Base-by-base conservation (phyloP, 2,113 vertebrate genomes). In the Bos indicus region DNA sequence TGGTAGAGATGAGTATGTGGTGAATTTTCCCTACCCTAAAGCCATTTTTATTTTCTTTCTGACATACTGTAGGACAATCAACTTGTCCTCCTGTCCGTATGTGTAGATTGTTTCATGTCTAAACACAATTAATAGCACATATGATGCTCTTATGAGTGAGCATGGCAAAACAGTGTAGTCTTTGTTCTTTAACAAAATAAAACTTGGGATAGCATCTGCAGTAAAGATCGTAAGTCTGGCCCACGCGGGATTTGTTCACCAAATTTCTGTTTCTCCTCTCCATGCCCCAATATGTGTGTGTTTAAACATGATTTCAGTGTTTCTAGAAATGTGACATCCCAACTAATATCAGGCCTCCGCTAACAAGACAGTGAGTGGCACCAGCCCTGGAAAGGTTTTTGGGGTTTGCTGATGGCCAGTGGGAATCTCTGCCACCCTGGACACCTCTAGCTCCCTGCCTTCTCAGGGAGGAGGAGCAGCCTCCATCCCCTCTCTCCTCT, bases 381-480 rank as follows among this genome's bases (percentile, higher is more conserved):
- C 1, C 11, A 2, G 19, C 40, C 7, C 21, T 36, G 40, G 43
- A 62, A 77, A 52, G 60, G 21, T 43, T 77, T 43, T 43, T 40
- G 21, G 36, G 30, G 15, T 81, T 60, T 96, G 62, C 26, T 43
- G 46, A 56, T 0, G 19, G 52, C 33, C 9, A 4, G 33, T 8
- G 10, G 67, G n/a, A 21, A n/a, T 16, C 43, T 6, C 8, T 43
- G 77, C 28, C 28, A 0, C 36, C 64, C 4, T 8, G 23, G 19
- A 26, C 17, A 28, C 40, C 23, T 6, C 17, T 40, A 36, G 36
- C 33, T 2, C 26, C n/a, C 54, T 36, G 59, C 21, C 51, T 78
- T 15, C 43, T 67, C 21, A 6, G 13, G 17, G 5, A 2, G n/a
- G 13, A 6, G 4, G 51, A 23, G 2, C 4, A 12, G 77, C 3